A percentile compares a stretch with the other conserved stretches of the same genome.
Conservation (phyloP, 1,140 invertebrate species). For the Gonioctena quinquepunctata region DNA sequence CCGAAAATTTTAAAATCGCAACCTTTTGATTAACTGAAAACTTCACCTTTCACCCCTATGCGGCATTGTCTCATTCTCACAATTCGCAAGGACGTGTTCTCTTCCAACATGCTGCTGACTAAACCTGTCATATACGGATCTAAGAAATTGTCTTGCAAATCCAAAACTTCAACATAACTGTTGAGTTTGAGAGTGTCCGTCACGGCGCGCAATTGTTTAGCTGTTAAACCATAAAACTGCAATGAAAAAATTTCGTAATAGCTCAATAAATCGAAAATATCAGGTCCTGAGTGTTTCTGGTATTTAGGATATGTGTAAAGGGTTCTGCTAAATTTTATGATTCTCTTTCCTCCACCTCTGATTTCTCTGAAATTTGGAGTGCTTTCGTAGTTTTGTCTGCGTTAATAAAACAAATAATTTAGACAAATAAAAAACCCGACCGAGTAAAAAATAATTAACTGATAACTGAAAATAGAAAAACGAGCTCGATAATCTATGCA, state of each 20-base stretch:
- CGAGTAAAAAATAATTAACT: no score
- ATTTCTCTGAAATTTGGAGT: no score
- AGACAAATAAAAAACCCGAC: no score
- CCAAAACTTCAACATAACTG: slow-evolving; percentile 50
- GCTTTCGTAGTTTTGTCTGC: no score
- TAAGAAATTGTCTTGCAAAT: slow-evolving; percentile 57
- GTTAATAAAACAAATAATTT: no score
- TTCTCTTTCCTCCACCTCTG: no score
- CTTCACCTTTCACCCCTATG: slow-evolving; percentile 52
- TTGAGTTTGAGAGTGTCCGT: slow-evolving; percentile 54
- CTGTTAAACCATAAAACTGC: slow-evolving; percentile 56
- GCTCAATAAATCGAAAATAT: neutral
- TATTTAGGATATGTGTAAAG: neutral
- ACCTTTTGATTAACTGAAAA: neutral
- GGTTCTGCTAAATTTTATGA: neutral
- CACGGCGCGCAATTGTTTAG: slow-evolving; percentile 55
- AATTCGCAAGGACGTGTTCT: slow-evolving; percentile 52
- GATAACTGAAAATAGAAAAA: no score
- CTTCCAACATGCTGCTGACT: slow-evolving; percentile 55
- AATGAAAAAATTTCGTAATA: slow-evolving; percentile 11
- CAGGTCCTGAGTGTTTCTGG: neutral
- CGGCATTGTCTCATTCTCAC: slow-evolving; percentile 57
- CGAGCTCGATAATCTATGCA: no score
- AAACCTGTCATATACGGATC: slow-evolving; percentile 54
- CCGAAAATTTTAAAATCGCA: neutral